A percentile compares a stretch with the other conserved stretches of the same genome.
Evolutionary conservation across 2,888 invertebrate species (phyloP).

Genomic region (Epicampocera succincta): DNA sequence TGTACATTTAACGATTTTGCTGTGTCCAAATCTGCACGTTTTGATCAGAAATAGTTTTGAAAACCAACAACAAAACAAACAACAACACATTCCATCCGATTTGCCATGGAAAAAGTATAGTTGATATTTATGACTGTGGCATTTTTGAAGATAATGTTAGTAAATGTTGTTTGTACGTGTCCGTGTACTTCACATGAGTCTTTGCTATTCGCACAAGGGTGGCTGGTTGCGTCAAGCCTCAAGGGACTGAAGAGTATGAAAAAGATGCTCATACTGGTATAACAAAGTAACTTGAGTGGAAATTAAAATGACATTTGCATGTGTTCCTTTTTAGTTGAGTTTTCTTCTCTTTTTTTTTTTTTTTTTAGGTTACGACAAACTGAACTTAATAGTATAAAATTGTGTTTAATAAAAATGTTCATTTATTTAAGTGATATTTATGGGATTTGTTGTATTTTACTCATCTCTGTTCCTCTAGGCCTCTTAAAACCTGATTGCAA

Average conservation of each 20-base stretch:
- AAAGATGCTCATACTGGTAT: neutral
- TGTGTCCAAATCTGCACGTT: constrained; percentile 21
- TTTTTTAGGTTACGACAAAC: neutral
- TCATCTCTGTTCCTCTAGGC: no score
- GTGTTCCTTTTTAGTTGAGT: constrained; percentile 27
- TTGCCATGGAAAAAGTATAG: constrained; percentile 6
- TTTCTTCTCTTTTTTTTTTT: neutral
- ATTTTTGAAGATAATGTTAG: constrained; percentile 20
- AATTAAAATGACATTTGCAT: constrained; percentile 62
- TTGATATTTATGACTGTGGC: constrained; percentile 39
- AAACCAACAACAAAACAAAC: constrained; percentile 11
- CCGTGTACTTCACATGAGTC: neutral
- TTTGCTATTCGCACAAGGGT: constrained; percentile 32
- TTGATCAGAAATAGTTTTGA: constrained; percentile 52
- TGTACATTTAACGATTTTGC: constrained; percentile 15
- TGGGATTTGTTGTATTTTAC: no score
- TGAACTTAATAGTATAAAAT: constrained; percentile 39
- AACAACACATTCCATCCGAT: constrained; percentile 4
- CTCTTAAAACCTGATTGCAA: no score
- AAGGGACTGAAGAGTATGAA: constrained; percentile 10
- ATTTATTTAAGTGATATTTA: no score
- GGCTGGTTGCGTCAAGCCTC: constrained; percentile 9
- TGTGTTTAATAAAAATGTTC: neutral
- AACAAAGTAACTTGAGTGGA: constrained; percentile 61
- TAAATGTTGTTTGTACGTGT: constrained; percentile 2